phyloP scores from a whole-genome alignment of 2,888 invertebrate genomes.

The Resseliella maxima region DNA sequence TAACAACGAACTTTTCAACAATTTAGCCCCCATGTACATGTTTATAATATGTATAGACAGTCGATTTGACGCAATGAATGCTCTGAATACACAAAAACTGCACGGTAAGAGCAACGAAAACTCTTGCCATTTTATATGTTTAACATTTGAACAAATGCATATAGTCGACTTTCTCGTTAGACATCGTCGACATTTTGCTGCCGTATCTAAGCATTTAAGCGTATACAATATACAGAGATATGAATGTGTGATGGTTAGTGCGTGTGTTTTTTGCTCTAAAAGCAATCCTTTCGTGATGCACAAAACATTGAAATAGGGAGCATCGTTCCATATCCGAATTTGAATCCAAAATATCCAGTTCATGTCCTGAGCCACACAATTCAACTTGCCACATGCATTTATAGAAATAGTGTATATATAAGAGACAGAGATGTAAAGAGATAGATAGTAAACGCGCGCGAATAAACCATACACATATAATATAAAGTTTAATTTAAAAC shows the following conservation, averaged over 20 bases:
- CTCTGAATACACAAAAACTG: neutral
- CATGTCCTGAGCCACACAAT: slow-evolving; percentile 17
- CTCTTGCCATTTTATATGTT: neutral
- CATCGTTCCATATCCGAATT: neutral
- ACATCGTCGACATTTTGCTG: neutral
- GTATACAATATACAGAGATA: too few species aligned
- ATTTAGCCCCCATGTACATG: neutral
- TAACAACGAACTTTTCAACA: slow-evolving; percentile 42
- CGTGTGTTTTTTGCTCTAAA: neutral
- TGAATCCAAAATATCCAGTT: neutral
- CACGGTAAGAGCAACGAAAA: neutral
- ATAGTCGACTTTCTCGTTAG: neutral
- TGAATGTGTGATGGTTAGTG: neutral
- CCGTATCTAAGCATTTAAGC: neutral
- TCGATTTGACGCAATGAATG: neutral
- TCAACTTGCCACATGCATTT: neutral
- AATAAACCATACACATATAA: slow-evolving; percentile 53
- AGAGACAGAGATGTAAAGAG: too few species aligned
- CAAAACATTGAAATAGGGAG: neutral
- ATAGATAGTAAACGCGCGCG: too few species aligned
- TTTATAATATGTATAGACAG: too few species aligned
- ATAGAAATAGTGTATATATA: too few species aligned
- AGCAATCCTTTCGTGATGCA: slow-evolving; percentile 5
- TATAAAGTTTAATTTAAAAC: slow-evolving; percentile 56
- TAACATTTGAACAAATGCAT: neutral